Evolutionary conservation across 2,113 vertebrate genomes (phyloP).

Genomic region (Cnemophilus loriae): DNA sequence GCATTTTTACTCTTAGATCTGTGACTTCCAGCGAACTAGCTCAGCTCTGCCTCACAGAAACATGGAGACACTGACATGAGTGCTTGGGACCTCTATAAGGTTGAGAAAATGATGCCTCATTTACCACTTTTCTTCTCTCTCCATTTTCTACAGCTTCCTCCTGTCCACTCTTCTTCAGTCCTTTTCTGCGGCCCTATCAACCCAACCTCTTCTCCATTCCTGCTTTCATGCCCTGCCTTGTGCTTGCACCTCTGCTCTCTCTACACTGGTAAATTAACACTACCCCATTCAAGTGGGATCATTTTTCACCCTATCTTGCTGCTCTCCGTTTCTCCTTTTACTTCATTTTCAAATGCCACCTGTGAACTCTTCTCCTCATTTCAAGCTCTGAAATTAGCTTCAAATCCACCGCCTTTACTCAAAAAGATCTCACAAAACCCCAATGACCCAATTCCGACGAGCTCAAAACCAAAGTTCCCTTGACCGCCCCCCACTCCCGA

Average conservation of each 20-base stretch:
- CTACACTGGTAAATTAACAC: background rate
- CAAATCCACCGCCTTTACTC: background rate
- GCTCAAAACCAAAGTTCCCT: background rate
- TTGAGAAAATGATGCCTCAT: background rate
- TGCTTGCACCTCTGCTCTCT: no score
- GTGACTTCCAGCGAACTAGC: background rate
- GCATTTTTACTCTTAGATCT: background rate
- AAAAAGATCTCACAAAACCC: background rate
- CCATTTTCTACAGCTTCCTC: background rate
- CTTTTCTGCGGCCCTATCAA: no score
- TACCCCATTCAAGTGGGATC: background rate
- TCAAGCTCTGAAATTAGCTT: background rate
- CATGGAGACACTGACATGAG: rapidly evolving
- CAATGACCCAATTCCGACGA: background rate
- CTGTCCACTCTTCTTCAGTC: background rate
- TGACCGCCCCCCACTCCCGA: no score
- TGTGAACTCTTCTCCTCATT: background rate
- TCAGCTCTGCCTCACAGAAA: background rate
- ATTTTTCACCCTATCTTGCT: background rate
- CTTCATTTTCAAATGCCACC: background rate
- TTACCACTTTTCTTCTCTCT: no score
- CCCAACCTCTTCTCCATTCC: no score
- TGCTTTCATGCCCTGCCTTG: rapidly evolving
- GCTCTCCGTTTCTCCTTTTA: background rate
- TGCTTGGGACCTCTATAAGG: background rate